Evolutionary conservation across 2,113 vertebrate genomes (phyloP).

Genomic region (Coreoperca whiteheadi): DNA sequence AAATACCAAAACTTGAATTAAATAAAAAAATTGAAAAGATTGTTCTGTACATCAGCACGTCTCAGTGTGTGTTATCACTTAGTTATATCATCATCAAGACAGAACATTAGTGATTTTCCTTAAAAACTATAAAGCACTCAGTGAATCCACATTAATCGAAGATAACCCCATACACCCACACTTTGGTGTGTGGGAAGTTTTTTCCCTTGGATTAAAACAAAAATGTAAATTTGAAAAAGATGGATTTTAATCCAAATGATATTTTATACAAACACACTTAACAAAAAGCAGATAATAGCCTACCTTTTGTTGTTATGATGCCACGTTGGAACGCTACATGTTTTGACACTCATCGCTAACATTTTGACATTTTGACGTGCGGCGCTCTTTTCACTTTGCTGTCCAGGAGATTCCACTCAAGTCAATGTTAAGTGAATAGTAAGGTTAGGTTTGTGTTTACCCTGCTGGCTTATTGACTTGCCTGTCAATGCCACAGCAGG

Average conservation of each 20-base stretch:
- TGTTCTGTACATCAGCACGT: not conserved
- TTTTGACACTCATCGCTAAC: constrained; percentile 36
- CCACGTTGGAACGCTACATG: constrained; percentile 15
- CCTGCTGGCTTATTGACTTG: constrained; percentile 73
- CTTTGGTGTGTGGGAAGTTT: too few species aligned
- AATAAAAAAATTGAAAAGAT: too few species aligned
- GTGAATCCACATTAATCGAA: too few species aligned
- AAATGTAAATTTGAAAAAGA: too few species aligned
- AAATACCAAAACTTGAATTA: too few species aligned
- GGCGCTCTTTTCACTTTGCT: constrained; percentile 43
- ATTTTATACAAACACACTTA: not conserved
- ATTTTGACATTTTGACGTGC: constrained; percentile 31
- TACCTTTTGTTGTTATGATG: not conserved
- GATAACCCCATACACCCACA: too few species aligned
- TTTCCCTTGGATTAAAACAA: too few species aligned
- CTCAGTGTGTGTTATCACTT: not conserved
- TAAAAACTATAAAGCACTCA: too few species aligned
- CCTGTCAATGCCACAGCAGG: constrained; percentile 75
- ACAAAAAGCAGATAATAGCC: not conserved
- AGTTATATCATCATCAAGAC: not conserved
- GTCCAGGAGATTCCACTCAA: constrained; percentile 51
- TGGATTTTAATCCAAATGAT: not conserved
- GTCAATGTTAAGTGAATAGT: constrained; percentile 81
- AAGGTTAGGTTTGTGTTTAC: constrained; percentile 69
- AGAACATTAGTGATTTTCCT: too few species aligned